Conservation (phyloP, 2,888 invertebrate genomes). For the Torymus tubicola region DNA sequence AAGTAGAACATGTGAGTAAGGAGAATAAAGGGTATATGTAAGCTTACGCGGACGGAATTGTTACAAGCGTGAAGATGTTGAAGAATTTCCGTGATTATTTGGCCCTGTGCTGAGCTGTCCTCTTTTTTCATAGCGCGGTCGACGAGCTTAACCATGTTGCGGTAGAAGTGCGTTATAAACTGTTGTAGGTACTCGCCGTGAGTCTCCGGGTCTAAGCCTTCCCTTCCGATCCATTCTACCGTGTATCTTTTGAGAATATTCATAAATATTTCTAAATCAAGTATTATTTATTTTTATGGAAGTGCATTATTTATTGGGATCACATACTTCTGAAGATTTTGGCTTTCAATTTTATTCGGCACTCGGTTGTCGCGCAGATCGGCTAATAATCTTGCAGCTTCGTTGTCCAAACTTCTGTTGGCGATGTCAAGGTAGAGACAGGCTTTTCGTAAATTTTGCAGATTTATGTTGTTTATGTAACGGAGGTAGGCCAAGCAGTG, state of each 20-base stretch:
- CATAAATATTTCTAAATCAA: too few relatives aligned
- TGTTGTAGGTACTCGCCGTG: conserved; percentile 95
- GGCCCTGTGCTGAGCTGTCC: conserved; percentile 94
- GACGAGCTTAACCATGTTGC: conserved; percentile 93
- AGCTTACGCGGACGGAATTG: conserved; percentile 88
- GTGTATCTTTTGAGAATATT: conserved; percentile 31
- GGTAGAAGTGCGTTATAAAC: conserved; percentile 95
- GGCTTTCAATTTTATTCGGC: conserved; percentile 91
- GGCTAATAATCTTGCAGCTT: conserved; percentile 92
- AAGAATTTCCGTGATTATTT: conserved; percentile 94
- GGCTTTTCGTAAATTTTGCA: conserved; percentile 95
- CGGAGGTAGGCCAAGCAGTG: conserved; percentile 96
- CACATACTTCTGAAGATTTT: conserved; percentile 89
- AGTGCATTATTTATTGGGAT: too few relatives aligned
- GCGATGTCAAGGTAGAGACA: conserved; percentile 96
- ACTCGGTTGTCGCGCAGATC: conserved; percentile 93
- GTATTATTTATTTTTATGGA: too few relatives aligned
- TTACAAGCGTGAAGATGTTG: conserved; percentile 97
- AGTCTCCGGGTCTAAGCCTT: conserved; percentile 94
- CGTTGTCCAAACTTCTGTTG: conserved; percentile 93
- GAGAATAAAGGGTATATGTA: not conserved
- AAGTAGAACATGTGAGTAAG: too few relatives aligned
- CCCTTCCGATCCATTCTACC: conserved; percentile 97
- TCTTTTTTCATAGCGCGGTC: conserved; percentile 97
- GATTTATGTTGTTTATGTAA: conserved; percentile 97